Evolutionary conservation across 2,113 vertebrate genomes (phyloP).

Genomic region (Aramus guarauna): DNA sequence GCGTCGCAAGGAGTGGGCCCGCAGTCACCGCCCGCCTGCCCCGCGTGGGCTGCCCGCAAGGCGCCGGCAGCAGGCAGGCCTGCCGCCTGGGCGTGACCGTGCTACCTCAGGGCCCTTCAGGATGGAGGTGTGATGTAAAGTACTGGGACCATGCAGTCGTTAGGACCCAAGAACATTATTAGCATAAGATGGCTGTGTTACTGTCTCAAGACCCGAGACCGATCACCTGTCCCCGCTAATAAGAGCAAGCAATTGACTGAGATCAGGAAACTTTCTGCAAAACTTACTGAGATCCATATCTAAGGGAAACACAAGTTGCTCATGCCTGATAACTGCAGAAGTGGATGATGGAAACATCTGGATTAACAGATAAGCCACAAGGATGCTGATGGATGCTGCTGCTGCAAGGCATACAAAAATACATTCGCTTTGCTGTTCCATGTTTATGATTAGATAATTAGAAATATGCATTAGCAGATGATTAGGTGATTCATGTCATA

Average conservation of each 20-base stretch:
- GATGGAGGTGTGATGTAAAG: fast-evolving
- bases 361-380: neutral
- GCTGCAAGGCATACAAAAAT: neutral
- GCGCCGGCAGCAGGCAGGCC: too few relatives aligned
- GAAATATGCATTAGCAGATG: neutral
- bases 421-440: neutral
- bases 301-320: neutral
- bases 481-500: neutral
- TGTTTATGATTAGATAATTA: neutral
- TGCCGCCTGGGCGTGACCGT: fast-evolving
- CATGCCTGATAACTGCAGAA: neutral
- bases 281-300: neutral
- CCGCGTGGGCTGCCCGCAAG: neutral
- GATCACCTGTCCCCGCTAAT: neutral
- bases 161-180: fast-evolving
- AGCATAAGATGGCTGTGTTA: fast-evolving
- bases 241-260: fast-evolving
- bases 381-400: neutral
- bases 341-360: neutral
- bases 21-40: fast-evolving
- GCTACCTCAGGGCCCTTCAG: fast-evolving
- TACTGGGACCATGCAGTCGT: fast-evolving
- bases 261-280: neutral
- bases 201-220: neutral
- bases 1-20: fast-evolving